phyloP scores from a whole-genome alignment of 2,888 invertebrate species.

The Spicauda simplicius region DNA sequence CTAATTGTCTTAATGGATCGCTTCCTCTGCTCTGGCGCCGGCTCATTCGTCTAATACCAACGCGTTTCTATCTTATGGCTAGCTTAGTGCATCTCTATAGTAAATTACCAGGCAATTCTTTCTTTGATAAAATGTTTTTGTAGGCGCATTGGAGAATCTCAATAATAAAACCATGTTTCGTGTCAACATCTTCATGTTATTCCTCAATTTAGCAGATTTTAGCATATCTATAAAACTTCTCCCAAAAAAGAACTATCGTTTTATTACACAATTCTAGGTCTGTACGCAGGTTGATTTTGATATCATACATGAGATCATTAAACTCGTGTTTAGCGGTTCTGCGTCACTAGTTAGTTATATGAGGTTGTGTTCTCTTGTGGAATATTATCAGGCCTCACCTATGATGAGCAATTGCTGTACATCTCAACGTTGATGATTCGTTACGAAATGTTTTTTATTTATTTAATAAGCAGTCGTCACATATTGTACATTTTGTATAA shows the following conservation, averaged over 20 bases:
- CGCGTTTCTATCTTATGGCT: slow-evolving; percentile 8
- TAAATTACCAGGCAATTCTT: no score
- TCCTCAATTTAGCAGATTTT: no score
- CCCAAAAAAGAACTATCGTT: neutral
- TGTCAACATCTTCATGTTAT: no score
- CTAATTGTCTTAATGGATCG: slow-evolving; percentile 74
- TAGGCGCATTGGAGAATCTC: no score
- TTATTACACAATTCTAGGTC: neutral
- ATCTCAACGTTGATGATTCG: neutral
- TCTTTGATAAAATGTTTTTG: no score
- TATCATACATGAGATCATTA: slow-evolving; percentile 26
- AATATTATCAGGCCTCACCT: slow-evolving; percentile 25
- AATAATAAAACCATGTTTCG: no score
- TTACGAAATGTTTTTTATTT: no score
- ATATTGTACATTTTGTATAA: no score
- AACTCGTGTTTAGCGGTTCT: slow-evolving; percentile 28
- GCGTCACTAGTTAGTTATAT: slow-evolving; percentile 34
- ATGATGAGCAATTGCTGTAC: slow-evolving; percentile 14
- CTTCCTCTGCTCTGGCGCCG: slow-evolving; percentile 59
- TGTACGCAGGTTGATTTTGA: slow-evolving; percentile 9
- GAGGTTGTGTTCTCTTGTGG: slow-evolving; percentile 32
- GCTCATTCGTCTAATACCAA: slow-evolving; percentile 1
- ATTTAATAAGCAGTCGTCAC: no score
- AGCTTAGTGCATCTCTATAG: no score
- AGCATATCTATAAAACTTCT: no score